A percentile compares a stretch with the other conserved stretches of the same genome.
Conservation (phyloP, 1,140 invertebrate genomes). For the Orchestia grillus region DNA sequence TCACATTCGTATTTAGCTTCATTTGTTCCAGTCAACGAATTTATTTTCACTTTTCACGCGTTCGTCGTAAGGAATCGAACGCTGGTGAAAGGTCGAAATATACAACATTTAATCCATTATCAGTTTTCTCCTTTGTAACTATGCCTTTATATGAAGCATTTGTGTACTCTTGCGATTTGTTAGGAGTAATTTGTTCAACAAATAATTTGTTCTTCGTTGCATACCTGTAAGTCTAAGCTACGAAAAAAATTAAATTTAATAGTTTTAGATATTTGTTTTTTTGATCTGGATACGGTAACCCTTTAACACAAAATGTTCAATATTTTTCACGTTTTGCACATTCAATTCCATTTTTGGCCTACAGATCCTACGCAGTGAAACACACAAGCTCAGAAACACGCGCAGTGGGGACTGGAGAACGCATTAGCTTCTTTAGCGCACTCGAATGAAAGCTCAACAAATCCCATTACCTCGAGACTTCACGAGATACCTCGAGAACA, state of each 20-base stretch:
- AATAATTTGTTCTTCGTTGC: too few species aligned
- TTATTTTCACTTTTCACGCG: not conserved
- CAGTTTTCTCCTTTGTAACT: too few species aligned
- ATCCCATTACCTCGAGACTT: slow-evolving; percentile 55
- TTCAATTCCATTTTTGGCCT: not conserved
- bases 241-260: not conserved
- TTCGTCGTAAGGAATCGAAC: not conserved
- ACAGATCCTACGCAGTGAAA: not conserved
- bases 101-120: not conserved
- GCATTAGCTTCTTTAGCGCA: slow-evolving; percentile 37
- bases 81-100: not conserved
- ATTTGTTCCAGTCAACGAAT: not conserved
- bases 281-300: not conserved
- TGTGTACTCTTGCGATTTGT: too few species aligned
- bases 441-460: slow-evolving; percentile 49
- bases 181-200: too few species aligned
- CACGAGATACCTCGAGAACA: slow-evolving; percentile 48
- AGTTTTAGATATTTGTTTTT: not conserved
- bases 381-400: not conserved
- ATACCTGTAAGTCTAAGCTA: too few species aligned
- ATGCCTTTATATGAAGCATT: too few species aligned
- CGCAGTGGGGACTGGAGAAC: not conserved
- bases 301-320: not conserved
- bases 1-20: not conserved
- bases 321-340: not conserved